Conservation (phyloP, 2,113 vertebrate species). For the Dicerorhinus sumatrensis region DNA sequence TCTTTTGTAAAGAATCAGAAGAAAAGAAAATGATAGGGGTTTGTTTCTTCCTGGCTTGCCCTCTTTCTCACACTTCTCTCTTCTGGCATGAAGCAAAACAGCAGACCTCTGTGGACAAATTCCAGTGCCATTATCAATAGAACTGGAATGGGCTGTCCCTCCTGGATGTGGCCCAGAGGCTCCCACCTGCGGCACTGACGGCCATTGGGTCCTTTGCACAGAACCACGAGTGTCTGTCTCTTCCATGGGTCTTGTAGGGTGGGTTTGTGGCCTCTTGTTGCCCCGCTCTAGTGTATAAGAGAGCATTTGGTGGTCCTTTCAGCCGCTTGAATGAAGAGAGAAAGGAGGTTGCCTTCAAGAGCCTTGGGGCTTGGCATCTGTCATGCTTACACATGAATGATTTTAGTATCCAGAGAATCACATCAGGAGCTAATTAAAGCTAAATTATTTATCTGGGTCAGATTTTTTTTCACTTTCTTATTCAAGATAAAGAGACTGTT, state of each 20-base stretch:
- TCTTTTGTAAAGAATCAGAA: background rate
- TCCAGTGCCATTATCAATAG: background rate
- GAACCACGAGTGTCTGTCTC: background rate
- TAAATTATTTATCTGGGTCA: conserved; percentile 62
- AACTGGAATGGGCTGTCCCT: background rate
- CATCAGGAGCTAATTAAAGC: conserved; percentile 5
- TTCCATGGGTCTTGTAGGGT: background rate
- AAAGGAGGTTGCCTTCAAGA: background rate
- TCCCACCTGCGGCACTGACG: background rate
- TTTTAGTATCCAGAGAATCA: background rate
- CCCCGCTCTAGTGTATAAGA: background rate
- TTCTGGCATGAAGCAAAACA: background rate
- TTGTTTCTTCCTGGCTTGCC: background rate
- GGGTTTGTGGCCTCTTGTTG: background rate
- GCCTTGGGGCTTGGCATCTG: background rate
- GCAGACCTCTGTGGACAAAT: background rate
- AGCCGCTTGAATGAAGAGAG: background rate
- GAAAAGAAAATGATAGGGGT: background rate
- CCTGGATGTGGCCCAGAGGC: rapidly evolving
- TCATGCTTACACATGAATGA: background rate
- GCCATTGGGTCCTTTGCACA: background rate
- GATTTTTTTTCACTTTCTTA: conserved; percentile 39
- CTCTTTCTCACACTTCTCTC: background rate
- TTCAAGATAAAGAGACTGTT: conserved; percentile 12
- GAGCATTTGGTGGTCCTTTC: background rate